phyloP scores from a whole-genome alignment of 2,797 vertebrate genomes.

The Dermochelys coriacea region DNA sequence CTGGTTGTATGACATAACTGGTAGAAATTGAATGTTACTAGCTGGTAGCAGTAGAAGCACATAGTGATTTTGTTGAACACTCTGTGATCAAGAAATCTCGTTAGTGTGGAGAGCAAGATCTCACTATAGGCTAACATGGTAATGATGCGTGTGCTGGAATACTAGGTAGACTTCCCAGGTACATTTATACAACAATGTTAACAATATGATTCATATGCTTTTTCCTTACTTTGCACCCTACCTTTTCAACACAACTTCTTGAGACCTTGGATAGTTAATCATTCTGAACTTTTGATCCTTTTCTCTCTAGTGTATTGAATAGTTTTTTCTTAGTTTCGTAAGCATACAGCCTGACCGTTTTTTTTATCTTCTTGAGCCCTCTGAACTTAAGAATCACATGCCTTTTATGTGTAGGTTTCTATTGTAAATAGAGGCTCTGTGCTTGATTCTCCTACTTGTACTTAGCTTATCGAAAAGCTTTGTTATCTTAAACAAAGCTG shows the following conservation, averaged over 20 bases:
- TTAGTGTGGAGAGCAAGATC: not conserved
- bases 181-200: not conserved
- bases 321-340: not conserved
- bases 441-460: not conserved
- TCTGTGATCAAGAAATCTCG: not conserved
- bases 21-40: not conserved
- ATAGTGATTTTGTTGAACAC: not conserved
- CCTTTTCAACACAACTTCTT: not conserved
- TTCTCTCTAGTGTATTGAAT: not conserved
- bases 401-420: not conserved
- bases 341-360: not conserved
- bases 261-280: not conserved
- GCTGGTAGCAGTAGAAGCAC: not conserved
- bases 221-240: not conserved
- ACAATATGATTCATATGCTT: not conserved
- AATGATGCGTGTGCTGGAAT: too few species aligned
- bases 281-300: not conserved
- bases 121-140: rapidly evolving
- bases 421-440: not conserved
- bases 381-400: not conserved
- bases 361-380: not conserved
- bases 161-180: too few species aligned
- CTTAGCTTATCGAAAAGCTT: not conserved
- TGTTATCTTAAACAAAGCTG: not conserved
- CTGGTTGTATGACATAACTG: not conserved